A percentile compares a stretch with the other conserved stretches of the same genome.
Conservation (phyloP, 2,113 vertebrate genomes). For the Dinomys branickii region DNA sequence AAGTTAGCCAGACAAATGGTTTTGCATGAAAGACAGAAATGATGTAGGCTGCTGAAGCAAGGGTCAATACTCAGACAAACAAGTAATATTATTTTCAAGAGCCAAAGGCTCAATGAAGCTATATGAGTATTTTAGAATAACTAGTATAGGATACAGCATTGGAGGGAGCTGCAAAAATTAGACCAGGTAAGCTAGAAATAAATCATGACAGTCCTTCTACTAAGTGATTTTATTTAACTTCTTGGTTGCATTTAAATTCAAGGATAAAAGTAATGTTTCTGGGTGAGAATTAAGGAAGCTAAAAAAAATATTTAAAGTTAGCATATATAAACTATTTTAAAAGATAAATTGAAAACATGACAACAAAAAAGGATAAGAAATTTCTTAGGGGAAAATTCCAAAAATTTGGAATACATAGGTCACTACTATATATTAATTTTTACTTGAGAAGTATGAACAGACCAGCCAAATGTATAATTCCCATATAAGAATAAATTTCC, state of each 20-base stretch:
- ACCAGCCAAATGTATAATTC: neutral
- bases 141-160: fast-evolving
- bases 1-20: neutral
- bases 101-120: neutral
- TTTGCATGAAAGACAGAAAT: neutral
- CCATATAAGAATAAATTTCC: neutral
- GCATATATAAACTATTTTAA: neutral
- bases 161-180: neutral
- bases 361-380: neutral
- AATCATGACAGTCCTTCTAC: neutral
- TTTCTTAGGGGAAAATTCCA: neutral
- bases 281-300: neutral
- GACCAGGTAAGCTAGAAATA: neutral
- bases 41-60: neutral
- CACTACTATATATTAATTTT: slow-evolving; percentile 2
- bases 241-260: neutral
- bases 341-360: neutral
- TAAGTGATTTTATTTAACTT: neutral
- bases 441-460: neutral
- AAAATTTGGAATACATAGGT: neutral
- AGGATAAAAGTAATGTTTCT: neutral
- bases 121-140: neutral
- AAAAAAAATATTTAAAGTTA: neutral
- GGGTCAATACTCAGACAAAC: neutral
- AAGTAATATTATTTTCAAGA: neutral